Conservation (phyloP, 2,888 invertebrate species). For the Phengaris arion region DNA sequence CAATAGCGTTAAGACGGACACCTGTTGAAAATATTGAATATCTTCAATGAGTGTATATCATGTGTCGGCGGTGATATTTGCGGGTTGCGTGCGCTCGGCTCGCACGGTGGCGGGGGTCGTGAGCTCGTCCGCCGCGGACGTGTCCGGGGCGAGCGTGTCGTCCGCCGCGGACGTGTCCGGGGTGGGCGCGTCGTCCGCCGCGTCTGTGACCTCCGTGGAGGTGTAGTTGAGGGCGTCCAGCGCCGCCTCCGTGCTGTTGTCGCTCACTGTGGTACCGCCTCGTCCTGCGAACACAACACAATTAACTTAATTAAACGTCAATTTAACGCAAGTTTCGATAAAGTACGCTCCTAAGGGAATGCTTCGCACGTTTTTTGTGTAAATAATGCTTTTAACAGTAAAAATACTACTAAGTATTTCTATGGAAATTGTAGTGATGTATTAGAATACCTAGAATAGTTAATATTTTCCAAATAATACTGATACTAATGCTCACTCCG, state of each 20-base stretch:
- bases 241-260: slow-evolving; percentile 44
- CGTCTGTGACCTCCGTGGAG: slow-evolving; percentile 39
- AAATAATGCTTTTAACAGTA: neutral
- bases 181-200: slow-evolving; percentile 33
- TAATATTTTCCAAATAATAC: neutral
- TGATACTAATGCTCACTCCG: no score
- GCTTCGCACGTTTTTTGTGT: slow-evolving; percentile 3
- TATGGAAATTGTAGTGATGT: neutral
- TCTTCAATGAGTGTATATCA: slow-evolving; percentile 35
- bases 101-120: neutral
- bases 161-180: slow-evolving; percentile 20
- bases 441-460: neutral
- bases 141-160: slow-evolving; percentile 26
- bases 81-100: slow-evolving; percentile 34
- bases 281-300: slow-evolving; percentile 57
- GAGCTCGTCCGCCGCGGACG: neutral
- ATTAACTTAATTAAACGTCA: slow-evolving; percentile 28
- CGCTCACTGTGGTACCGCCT: slow-evolving; percentile 71
- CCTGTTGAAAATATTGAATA: slow-evolving; percentile 23
- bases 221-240: slow-evolving; percentile 43
- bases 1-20: slow-evolving; percentile 20
- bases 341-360: neutral
- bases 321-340: slow-evolving; percentile 2
- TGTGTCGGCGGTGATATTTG: slow-evolving; percentile 38
- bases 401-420: neutral